Evolutionary conservation across 1,140 invertebrate genomes (phyloP).

Genomic region (Acyrthosiphon pisum): DNA sequence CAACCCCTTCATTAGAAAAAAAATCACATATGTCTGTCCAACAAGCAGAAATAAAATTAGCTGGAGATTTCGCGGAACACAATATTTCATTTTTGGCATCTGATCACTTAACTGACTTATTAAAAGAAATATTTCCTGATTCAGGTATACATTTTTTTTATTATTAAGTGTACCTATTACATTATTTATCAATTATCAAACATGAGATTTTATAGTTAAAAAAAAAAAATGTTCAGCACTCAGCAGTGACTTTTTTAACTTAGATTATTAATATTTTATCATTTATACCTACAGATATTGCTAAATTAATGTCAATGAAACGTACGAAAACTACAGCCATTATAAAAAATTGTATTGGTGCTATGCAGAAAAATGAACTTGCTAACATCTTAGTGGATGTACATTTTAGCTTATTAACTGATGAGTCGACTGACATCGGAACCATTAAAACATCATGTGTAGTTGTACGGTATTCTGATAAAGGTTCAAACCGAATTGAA

Average conservation of each 20-base stretch:
- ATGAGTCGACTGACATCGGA: conserved; percentile 61
- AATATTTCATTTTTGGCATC: neutral
- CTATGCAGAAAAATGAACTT: neutral
- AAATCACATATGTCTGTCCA: neutral
- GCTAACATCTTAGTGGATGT: conserved; percentile 57
- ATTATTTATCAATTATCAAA: too few relatives aligned
- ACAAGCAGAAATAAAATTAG: neutral
- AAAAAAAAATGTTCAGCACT: too few relatives aligned
- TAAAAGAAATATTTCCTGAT: neutral
- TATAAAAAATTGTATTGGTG: conserved; percentile 7
- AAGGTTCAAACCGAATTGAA: conserved; percentile 59
- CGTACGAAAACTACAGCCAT: neutral
- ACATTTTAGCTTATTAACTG: conserved; percentile 60
- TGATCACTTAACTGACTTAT: neutral
- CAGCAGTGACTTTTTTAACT: too few relatives aligned
- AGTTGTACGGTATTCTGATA: conserved; percentile 60
- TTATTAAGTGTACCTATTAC: too few relatives aligned
- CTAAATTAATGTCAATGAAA: neutral
- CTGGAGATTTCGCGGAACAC: neutral
- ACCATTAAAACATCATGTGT: conserved; percentile 59
- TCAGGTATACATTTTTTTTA: too few relatives aligned
- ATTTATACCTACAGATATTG: neutral
- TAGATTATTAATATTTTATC: too few relatives aligned
- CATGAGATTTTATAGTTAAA: too few relatives aligned
- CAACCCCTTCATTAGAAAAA: neutral